These are phyloP conservation scores for Aplodontia rufa DNA, from an alignment of 2,113 vertebrate genomes.

Conservation along the genomic window DNA sequence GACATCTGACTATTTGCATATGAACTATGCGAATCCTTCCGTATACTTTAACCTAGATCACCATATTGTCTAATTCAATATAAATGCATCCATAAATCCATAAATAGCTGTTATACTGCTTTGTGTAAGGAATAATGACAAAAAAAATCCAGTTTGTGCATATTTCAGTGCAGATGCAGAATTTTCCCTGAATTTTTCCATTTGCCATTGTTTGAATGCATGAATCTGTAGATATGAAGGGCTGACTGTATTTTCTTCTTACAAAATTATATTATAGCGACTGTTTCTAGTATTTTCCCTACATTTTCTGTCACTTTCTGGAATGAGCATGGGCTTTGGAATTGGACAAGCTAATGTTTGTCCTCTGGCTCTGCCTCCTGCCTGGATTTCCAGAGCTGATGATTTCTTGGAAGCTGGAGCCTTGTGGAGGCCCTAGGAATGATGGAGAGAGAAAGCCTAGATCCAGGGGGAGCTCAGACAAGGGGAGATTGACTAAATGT, in stretches of 20 bases:
- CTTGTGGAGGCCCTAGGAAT: not conserved
- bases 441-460: not conserved
- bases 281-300: not conserved
- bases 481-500: no score
- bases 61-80: not conserved
- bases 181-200: not conserved
- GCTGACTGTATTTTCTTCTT: not conserved
- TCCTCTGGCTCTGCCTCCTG: not conserved
- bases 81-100: not conserved
- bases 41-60: not conserved
- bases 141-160: not conserved
- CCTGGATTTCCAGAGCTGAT: not conserved
- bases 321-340: not conserved
- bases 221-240: not conserved
- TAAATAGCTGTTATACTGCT: no score
- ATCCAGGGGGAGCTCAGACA: not conserved
- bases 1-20: not conserved
- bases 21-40: not conserved
- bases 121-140: not conserved
- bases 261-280: not conserved
- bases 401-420: not conserved
- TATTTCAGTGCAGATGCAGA: not conserved
- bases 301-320: not conserved
- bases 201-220: no score
- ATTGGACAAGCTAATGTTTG: rapidly evolving